Percentiles rank a stretch among this genome's conserved stretches.
Conservation (phyloP, 1,140 invertebrate species). For the Liolophura sinensis region DNA sequence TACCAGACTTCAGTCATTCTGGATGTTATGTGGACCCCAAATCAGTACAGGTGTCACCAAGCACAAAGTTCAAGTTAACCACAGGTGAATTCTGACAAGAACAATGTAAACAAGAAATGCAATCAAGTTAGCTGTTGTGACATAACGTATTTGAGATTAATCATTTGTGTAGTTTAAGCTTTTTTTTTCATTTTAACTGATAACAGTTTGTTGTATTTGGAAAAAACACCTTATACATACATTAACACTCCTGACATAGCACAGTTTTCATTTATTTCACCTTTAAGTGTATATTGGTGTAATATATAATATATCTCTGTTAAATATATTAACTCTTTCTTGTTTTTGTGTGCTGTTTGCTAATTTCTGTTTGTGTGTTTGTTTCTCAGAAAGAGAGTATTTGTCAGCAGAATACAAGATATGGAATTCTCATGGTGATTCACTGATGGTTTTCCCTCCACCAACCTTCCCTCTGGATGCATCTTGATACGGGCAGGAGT, state of each 20-base stretch:
- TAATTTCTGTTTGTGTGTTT: too few relatives aligned
- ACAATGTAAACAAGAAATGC: neutral
- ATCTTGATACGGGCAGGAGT: neutral
- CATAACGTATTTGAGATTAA: neutral
- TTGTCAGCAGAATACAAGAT: constrained; percentile 44
- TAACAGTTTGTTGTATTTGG: neutral
- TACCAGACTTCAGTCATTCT: constrained; percentile 47
- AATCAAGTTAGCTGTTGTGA: neutral
- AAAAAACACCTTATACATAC: neutral
- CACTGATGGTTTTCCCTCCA: constrained; percentile 14
- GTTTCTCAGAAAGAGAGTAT: constrained; percentile 42
- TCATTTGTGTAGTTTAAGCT: neutral
- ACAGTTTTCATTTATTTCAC: neutral
- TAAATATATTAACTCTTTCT: constrained; percentile 10
- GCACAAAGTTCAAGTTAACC: constrained; percentile 45
- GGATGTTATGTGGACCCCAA: constrained; percentile 49
- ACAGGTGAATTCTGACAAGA: constrained; percentile 30
- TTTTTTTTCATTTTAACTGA: constrained; percentile 1
- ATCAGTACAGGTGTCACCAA: constrained; percentile 47
- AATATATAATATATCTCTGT: neutral
- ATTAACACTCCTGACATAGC: too few relatives aligned
- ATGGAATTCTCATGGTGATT: constrained; percentile 49
- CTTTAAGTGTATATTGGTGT: neutral
- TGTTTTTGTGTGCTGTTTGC: neutral
- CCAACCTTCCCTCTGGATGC: neutral